Base-by-base conservation (phyloP, 1,140 invertebrate species). In the Onthophagus taurus region DNA sequence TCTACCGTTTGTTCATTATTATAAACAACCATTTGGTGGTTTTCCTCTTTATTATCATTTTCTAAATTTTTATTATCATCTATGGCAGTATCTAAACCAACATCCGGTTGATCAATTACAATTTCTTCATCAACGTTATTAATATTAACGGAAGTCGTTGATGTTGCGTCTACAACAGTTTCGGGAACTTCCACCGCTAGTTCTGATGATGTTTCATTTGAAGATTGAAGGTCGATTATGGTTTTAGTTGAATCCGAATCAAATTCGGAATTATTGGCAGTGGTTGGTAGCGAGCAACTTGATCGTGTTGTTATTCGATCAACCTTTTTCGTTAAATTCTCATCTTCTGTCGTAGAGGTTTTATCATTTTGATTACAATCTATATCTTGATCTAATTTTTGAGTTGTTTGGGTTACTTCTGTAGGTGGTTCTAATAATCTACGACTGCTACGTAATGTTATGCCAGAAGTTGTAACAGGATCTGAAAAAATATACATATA, bases 231-330 rank as follows among this genome's bases (percentile, higher is more conserved):
- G n/a, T n/a, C n/a, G n/a, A n/a, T n/a, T n/a, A n/a, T n/a, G n/a
- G n/a, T n/a, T n/a, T n/a, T n/a, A n/a, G n/a, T n/a, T n/a, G n/a
- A n/a, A n/a, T n/a, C n/a, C n/a, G n/a, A n/a, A n/a, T n/a, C n/a
- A n/a, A n/a, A n/a, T 19, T 49, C 52, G n/a, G 13, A 13, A 14
- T 20, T 44, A 42, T 50, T 34, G 42, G 12, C 33, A 26, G 24
- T 26, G 24, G 6, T 26, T 26, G 6, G n/a, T n/a, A n/a, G n/a
- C n/a, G n/a, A n/a, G n/a, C n/a, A n/a, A n/a, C n/a, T n/a, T n/a
- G n/a, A n/a, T n/a, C n/a, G n/a, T n/a, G n/a, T n/a, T n/a, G n/a
- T n/a, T n/a, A n/a, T n/a, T n/a, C n/a, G n/a, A n/a, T n/a, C n/a
- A n/a, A n/a, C n/a, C n/a, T n/a, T 26, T 6, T 6, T n/a, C 6